Base-by-base conservation (phyloP, 2,888 invertebrate genomes). In the Caenorhabditis sinica region DNA sequence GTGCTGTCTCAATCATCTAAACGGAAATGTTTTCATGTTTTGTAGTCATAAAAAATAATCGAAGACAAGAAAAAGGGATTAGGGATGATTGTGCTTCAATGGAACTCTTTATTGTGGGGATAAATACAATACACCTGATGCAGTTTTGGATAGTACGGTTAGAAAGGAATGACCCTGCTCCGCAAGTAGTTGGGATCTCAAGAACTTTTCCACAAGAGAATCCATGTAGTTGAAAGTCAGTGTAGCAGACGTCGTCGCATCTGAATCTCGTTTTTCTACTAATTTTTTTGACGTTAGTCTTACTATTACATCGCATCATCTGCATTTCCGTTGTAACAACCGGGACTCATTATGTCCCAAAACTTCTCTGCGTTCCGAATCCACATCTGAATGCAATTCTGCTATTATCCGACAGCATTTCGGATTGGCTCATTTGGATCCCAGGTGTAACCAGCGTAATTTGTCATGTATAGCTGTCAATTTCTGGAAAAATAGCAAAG, bases 391-490 rank as follows among this genome's bases (percentile, higher is more conserved):
- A 76, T 60, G 33, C 76, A 76, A 49, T 76, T 76, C n/a, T 43
- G 49, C 76, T 68, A 76, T 11, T 2, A 0, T 23, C 60, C 60
- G 20, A 4, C 8, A 0, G 20, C 15, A 23, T 60, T 25, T 20
- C 60, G 20, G 15, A 68, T 68, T 1, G 76, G 76, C 36, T 68
- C 68, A 3, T 45, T 2, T 3, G 43, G 58, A n/a, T 76, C 76
- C 76, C 76, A 76, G 9, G 68, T 68, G 68, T 76, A 76, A 0
- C 76, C 76, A 36, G 76, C 68, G 17, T 66, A 66, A n/a, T 58
- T 76, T 0, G 68, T 60, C 25, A 76, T 33, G 49, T 76, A 60
- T 4, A 33, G 33, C 8, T 33, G 33, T 8, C 8, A 33, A 33
- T 6, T 6, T 33, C 8, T 33, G 33, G 33, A 33, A n/a, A n/a